Evolutionary conservation across 2,888 invertebrate genomes (phyloP).

Genomic region (Tachystola acroxantha): DNA sequence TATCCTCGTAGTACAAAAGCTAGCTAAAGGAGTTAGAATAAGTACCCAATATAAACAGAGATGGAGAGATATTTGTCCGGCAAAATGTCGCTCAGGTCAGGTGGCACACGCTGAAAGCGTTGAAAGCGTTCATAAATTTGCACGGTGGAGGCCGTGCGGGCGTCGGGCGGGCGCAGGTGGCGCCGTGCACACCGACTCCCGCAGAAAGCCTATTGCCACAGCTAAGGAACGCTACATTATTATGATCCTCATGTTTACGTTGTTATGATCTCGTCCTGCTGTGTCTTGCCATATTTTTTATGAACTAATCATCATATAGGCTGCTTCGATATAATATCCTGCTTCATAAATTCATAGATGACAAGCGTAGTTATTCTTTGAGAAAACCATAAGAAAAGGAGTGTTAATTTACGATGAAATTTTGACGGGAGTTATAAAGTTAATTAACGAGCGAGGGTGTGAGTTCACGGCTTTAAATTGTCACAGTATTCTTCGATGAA

Average conservation of each 20-base stretch:
- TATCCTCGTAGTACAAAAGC: slow-evolving; percentile 6
- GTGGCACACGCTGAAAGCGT: slow-evolving; percentile 71
- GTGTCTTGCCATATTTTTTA: slow-evolving; percentile 7
- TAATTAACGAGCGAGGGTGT: no score
- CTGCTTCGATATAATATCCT: background rate
- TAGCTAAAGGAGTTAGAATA: slow-evolving; percentile 30
- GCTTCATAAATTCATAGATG: background rate
- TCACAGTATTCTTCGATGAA: no score
- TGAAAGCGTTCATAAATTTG: slow-evolving; percentile 74
- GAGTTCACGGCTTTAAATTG: no score
- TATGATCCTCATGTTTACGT: slow-evolving; percentile 26
- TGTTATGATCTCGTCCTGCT: slow-evolving; percentile 13
- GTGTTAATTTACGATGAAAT: no score
- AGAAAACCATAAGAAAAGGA: no score
- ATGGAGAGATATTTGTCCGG: slow-evolving; percentile 60
- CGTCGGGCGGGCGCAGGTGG: slow-evolving; percentile 60
- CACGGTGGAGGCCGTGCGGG: slow-evolving; percentile 40
- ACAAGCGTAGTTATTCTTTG: no score
- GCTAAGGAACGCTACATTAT: slow-evolving; percentile 33
- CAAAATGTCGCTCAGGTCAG: slow-evolving; percentile 70
- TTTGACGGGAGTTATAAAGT: no score
- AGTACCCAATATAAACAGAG: slow-evolving; percentile 58
- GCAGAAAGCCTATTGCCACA: slow-evolving; percentile 41
- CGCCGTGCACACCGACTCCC: slow-evolving; percentile 37
- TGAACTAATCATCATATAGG: slow-evolving; percentile 1